A percentile compares a stretch with the other conserved stretches of the same genome.
Evolutionary conservation across 2,113 vertebrate genomes (phyloP).

Genomic region (Theropithecus gelada): DNA sequence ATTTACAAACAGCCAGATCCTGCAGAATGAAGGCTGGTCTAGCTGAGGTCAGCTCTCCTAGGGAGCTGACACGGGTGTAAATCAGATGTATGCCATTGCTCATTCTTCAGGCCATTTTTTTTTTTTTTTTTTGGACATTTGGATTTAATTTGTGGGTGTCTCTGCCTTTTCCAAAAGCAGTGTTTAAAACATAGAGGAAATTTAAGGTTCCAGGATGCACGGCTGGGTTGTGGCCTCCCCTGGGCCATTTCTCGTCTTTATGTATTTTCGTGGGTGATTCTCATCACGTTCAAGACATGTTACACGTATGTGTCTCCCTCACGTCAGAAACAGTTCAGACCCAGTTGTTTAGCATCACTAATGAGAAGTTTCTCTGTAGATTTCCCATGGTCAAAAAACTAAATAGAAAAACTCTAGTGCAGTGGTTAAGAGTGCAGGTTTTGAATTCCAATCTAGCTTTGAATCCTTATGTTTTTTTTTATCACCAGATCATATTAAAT

Average conservation of each 20-base stretch:
- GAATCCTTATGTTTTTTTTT: background rate
- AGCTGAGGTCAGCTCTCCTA: background rate
- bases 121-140: background rate
- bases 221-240: conserved; percentile 1
- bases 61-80: conserved; percentile 8
- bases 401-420: background rate
- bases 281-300: conserved; percentile 47
- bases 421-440: background rate
- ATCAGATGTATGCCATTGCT: conserved; percentile 1
- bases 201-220: background rate
- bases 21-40: background rate
- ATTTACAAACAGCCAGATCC: background rate
- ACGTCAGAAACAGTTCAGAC: background rate
- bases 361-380: background rate
- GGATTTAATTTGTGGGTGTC: conserved; percentile 58
- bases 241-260: conserved; percentile 31
- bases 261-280: conserved; percentile 45
- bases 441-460: background rate
- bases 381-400: background rate
- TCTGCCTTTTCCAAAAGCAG: conserved; percentile 60
- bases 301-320: background rate
- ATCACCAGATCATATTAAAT: background rate
- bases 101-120: background rate
- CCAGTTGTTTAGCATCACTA: background rate
- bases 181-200: conserved; percentile 34